phyloP scores from a whole-genome alignment of 2,888 invertebrate genomes.

The Drosophila aldrichi region DNA sequence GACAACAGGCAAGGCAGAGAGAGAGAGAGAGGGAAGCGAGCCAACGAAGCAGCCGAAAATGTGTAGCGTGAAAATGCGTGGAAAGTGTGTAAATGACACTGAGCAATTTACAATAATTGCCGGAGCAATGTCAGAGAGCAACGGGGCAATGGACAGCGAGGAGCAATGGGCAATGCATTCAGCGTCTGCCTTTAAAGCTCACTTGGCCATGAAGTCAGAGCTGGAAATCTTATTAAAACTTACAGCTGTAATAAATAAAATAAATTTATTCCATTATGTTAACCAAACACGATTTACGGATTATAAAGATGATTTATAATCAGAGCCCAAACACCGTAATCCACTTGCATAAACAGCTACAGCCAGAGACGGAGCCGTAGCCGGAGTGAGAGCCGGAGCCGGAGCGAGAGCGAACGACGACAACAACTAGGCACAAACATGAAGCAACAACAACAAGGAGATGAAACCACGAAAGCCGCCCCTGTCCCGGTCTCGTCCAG shows the following conservation, averaged over 20 bases:
- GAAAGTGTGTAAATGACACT: slow-evolving; percentile 76
- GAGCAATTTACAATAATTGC: slow-evolving; percentile 79
- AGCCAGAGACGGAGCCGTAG: neutral
- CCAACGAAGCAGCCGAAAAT: slow-evolving; percentile 25
- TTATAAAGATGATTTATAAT: slow-evolving; percentile 82
- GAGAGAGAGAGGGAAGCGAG: slow-evolving; percentile 12
- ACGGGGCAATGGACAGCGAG: neutral
- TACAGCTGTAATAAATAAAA: slow-evolving; percentile 81
- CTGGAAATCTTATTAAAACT: slow-evolving; percentile 79
- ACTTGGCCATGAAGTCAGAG: slow-evolving; percentile 59
- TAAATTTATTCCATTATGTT: slow-evolving; percentile 82
- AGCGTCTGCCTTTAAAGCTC: slow-evolving; percentile 59
- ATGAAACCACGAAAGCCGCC: slow-evolving; percentile 52
- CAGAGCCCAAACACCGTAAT: slow-evolving; percentile 81
- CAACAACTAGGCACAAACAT: slow-evolving; percentile 21
- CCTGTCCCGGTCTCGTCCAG: neutral
- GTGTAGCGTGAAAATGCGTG: slow-evolving; percentile 69
- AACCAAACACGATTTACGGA: slow-evolving; percentile 82
- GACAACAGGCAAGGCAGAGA: slow-evolving; percentile 46
- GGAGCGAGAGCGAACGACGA: slow-evolving; percentile 46
- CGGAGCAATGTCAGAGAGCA: slow-evolving; percentile 40
- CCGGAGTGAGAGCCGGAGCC: slow-evolving; percentile 1
- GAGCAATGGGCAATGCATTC: slow-evolving; percentile 10
- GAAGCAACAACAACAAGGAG: slow-evolving; percentile 11
- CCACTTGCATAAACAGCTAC: slow-evolving; percentile 80